Evolutionary conservation across 2,113 vertebrate genomes (phyloP).

Genomic region (Ovis canadensis): DNA sequence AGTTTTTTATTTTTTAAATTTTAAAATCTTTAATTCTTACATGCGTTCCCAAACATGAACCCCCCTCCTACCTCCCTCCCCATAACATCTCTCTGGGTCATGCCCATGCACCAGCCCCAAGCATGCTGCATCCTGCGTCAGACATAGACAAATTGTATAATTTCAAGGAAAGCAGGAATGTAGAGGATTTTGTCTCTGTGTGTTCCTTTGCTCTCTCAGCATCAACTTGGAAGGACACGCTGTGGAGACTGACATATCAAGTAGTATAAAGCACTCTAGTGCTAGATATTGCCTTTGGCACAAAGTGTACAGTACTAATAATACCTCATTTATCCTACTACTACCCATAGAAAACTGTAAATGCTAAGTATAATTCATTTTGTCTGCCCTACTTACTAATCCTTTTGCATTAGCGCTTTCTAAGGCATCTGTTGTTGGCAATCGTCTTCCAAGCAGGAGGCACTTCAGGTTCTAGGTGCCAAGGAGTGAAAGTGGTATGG

Average conservation of each 20-base stretch:
- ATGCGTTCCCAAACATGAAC: too few relatives aligned
- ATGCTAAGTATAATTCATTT: slow-evolving; percentile 57
- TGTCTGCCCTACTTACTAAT: slow-evolving; percentile 46
- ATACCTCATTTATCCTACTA: slow-evolving; percentile 42
- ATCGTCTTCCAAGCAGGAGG: slow-evolving; percentile 35
- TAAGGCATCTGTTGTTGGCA: background rate
- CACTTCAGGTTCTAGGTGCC: slow-evolving; percentile 40
- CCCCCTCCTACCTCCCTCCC: too few relatives aligned
- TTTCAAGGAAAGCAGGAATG: slow-evolving; percentile 25
- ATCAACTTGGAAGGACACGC: background rate
- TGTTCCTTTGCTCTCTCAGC: slow-evolving; percentile 48
- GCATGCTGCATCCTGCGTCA: too few relatives aligned
- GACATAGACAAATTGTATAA: background rate
- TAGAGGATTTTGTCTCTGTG: slow-evolving; percentile 35
- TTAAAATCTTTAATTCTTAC: too few relatives aligned
- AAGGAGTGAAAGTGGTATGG: slow-evolving; percentile 38
- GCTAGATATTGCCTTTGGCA: slow-evolving; percentile 35
- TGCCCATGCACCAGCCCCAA: too few relatives aligned
- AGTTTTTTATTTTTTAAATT: too few relatives aligned
- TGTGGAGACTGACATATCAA: background rate
- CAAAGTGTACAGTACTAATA: slow-evolving; percentile 29
- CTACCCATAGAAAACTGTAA: slow-evolving; percentile 32
- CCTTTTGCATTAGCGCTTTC: slow-evolving; percentile 38
- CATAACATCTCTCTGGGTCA: too few relatives aligned
- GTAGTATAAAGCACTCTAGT: background rate